Percentiles rank a stretch among this genome's conserved stretches.
phyloP scores from a whole-genome alignment of 2,888 invertebrate genomes.

The Ochropacha duplaris region DNA sequence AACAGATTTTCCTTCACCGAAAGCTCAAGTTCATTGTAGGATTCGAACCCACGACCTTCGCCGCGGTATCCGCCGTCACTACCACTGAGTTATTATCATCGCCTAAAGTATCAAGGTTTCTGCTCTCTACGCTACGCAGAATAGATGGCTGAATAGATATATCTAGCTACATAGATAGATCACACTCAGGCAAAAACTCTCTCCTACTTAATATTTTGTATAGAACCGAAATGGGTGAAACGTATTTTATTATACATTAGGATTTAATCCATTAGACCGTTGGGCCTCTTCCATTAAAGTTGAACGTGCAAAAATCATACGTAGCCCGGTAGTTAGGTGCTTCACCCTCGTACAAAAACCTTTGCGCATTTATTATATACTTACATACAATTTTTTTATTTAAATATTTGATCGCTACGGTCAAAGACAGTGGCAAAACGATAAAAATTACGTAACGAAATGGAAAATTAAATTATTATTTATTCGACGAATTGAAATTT shows the following conservation, averaged over 20 bases:
- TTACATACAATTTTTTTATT: not conserved
- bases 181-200: too few relatives aligned
- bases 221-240: not conserved
- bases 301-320: not conserved
- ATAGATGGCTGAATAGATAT: too few relatives aligned
- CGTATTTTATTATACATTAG: not conserved
- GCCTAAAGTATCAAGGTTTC: too few relatives aligned
- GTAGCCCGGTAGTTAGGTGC: not conserved
- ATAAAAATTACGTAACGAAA: not conserved
- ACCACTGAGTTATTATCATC: too few relatives aligned
- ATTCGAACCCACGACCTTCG: too few relatives aligned
- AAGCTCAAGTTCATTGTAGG: too few relatives aligned
- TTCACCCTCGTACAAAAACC: not conserved
- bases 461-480: conserved; percentile 20
- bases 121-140: too few relatives aligned
- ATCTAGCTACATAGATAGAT: too few relatives aligned
- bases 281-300: not conserved
- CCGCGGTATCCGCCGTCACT: too few relatives aligned
- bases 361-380: not conserved
- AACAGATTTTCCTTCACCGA: too few relatives aligned
- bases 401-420: not conserved
- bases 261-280: not conserved
- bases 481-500: conserved; percentile 38
- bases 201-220: not conserved
- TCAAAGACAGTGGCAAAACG: not conserved